A percentile compares a stretch with the other conserved stretches of the same genome.
phyloP scores from a whole-genome alignment of 2,888 invertebrate species.

The Agrochola lychnidis region DNA sequence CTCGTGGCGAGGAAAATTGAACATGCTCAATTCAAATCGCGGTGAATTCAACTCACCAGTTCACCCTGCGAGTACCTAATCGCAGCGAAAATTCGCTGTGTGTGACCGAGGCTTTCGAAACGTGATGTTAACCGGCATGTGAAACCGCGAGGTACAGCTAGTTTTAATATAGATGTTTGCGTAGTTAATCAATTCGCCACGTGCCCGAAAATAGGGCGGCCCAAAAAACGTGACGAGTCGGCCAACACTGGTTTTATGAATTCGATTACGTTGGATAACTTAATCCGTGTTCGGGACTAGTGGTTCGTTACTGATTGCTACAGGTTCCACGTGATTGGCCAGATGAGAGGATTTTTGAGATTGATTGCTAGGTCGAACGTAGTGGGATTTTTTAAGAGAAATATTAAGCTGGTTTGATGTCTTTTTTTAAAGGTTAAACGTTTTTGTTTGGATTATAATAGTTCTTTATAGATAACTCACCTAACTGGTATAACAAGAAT shows the following conservation, averaged over 20 bases:
- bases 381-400: not conserved
- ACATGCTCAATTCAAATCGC: too few species aligned
- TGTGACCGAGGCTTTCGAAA: not conserved
- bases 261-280: constrained; percentile 52
- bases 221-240: constrained; percentile 57
- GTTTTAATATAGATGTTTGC: not conserved
- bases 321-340: constrained; percentile 39
- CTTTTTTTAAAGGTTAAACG: not conserved
- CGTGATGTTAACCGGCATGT: not conserved
- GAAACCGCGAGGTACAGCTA: not conserved
- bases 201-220: constrained; percentile 32
- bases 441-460: not conserved
- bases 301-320: constrained; percentile 51
- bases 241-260: constrained; percentile 49
- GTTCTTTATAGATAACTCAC: not conserved
- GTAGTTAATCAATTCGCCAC: constrained; percentile 40
- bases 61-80: too few species aligned
- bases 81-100: too few species aligned
- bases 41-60: too few species aligned
- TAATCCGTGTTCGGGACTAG: constrained; percentile 45
- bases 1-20: too few species aligned
- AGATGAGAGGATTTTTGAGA: constrained; percentile 21
- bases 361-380: constrained; percentile 9
- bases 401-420: not conserved
- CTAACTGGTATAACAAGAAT: not conserved